phyloP scores from a whole-genome alignment of 2,113 vertebrate species.

The Recurvirostra avosetta region DNA sequence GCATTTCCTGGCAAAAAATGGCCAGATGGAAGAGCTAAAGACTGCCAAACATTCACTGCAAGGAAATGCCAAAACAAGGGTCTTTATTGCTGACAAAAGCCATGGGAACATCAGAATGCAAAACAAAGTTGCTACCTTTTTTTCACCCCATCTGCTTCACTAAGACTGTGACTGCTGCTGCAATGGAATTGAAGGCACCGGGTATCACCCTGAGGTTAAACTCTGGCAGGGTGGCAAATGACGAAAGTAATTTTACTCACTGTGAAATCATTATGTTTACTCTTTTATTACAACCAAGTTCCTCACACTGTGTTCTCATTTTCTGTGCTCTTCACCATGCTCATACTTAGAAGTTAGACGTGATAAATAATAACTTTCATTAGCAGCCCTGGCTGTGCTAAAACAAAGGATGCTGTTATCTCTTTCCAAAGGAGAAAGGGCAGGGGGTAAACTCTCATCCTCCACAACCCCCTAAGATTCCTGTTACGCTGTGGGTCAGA shows the following conservation, averaged over 20 bases:
- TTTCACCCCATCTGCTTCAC: constrained; percentile 28
- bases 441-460: neutral
- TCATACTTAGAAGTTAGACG: neutral
- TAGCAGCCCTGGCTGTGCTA: neutral
- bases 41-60: constrained; percentile 46
- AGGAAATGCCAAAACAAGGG: constrained; percentile 46
- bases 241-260: neutral
- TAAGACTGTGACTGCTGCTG: neutral
- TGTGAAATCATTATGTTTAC: neutral
- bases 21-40: constrained; percentile 28
- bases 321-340: neutral
- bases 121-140: constrained; percentile 51
- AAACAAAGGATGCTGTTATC: neutral
- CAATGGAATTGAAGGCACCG: neutral
- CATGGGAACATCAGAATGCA: constrained; percentile 42
- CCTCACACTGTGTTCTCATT: neutral
- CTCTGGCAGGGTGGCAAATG: neutral
- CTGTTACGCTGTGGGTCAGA: neutral
- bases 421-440: neutral
- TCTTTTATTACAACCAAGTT: neutral
- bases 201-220: neutral
- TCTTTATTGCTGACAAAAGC: constrained; percentile 51
- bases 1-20: constrained; percentile 52
- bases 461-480: neutral
- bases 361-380: neutral